Evolutionary conservation across 2,888 invertebrate species (phyloP).

Genomic region (Galerucella nymphaeae): DNA sequence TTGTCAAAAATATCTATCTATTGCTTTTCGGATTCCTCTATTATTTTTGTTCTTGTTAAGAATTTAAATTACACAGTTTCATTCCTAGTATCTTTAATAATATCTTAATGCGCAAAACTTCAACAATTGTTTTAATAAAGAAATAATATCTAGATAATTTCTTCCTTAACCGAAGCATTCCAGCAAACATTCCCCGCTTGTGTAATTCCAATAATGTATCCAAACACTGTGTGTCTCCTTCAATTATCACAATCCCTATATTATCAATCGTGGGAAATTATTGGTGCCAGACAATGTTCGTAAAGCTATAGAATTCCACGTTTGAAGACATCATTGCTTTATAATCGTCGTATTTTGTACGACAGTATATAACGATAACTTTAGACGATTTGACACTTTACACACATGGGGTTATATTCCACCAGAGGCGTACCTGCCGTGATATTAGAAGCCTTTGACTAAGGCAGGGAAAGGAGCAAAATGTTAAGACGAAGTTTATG

Average conservation of each 20-base stretch:
- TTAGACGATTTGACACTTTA: slow-evolving; percentile 6
- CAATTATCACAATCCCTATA: background rate
- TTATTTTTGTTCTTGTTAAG: no score
- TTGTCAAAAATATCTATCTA: no score
- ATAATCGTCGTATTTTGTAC: slow-evolving; percentile 34
- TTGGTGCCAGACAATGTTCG: slow-evolving; percentile 36
- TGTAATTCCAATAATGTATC: slow-evolving; percentile 4
- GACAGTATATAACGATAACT: slow-evolving; percentile 28
- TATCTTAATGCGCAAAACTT: no score
- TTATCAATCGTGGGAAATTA: slow-evolving; percentile 34
- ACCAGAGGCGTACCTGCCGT: slow-evolving; percentile 5
- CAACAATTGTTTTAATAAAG: no score
- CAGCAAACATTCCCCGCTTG: background rate
- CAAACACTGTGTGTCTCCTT: background rate
- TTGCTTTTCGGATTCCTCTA: no score
- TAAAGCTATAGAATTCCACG: slow-evolving; percentile 40
- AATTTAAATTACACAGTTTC: no score
- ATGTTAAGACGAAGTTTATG: no score
- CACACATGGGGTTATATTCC: background rate
- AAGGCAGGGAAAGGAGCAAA: no score
- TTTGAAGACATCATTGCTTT: slow-evolving; percentile 41
- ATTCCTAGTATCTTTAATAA: no score
- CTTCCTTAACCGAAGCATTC: background rate
- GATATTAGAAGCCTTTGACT: no score
- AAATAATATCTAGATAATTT: no score